Evolutionary conservation across 2,888 invertebrate species (phyloP), one percentile per base, ranked within the genome.

Genomic region (Nemurella pictetii): DNA sequence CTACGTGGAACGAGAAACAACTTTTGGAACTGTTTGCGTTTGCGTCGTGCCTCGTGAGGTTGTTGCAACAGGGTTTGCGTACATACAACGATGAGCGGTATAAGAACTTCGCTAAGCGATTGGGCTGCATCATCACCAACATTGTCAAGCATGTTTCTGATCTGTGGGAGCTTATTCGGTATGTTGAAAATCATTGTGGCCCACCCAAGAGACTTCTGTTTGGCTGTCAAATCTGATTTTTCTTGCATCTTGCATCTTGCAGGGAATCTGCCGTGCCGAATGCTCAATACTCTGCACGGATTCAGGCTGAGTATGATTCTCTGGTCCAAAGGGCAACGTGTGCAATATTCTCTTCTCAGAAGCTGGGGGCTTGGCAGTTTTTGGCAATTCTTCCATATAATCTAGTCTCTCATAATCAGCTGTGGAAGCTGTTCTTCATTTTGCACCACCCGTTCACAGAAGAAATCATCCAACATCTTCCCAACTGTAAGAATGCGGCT

Each of bases 311-410:
- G 89, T 94, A 94, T 88, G 95, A 96, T 89, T 92, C 94, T 5
- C 93, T 96, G 87, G 93, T 96, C 85, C 89, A 95, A 36, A 92
- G 94, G 84, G 94, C 95, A 0, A 94, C 94, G 55, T 92, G 93
- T 85, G 94, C 93, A 87, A 93, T 96, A 85, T 94, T 95, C 88
- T 92, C 93, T 0, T 94, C 95, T 0, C 93, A 94, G 80, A 94
- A 94, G 88, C 91, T 95, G 86, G 95, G 95, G 9, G 94, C 95
- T 0, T 95, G 96, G 95, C 96, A 96, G 89, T 96, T 96, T 90
- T 92, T 96, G 87, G 94, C 95, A 20, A 94, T 94, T 27, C 91
- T 96, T 87, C 96, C 96, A 0, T 95, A 94, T 88, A 90, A 92
- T 86, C 90, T 92, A 80, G 92, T 95, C 32, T 92, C 94, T 12